Base-by-base conservation (phyloP, 2,113 vertebrate species). In the Ibidorhyncha struthersii region DNA sequence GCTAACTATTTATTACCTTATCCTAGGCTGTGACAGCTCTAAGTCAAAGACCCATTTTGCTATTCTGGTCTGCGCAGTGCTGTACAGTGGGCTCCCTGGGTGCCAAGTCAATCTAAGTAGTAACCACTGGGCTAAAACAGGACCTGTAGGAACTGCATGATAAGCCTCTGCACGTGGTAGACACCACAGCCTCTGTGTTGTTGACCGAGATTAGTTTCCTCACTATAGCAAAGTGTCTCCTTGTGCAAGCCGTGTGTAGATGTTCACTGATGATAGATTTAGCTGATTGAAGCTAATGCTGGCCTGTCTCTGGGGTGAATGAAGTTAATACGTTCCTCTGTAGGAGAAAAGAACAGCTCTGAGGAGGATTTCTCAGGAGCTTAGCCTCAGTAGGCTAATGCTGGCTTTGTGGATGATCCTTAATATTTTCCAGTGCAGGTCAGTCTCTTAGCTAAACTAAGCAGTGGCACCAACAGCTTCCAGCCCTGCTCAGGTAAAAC, bases 71-170 rank as follows among this genome's bases (percentile, higher is more conserved):
- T 32, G 1, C 59, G 36, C 62, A 47, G 30, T 80, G 29, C 45
- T 95, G 41, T 32, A 20, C 17, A 22, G 32, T 38, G 40, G 17
- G 27, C 22, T 93, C 22, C 23, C n/a, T 30, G 34, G 66, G 17
- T 86, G 38, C 67, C 66, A 61, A 17, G 18, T 22, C 53, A 53
- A 5, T 25, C 30, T 85, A 20, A 59, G 41, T 25, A 47, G 49
- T 8, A 69, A 58, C 12, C 26, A 14, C 40, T 50, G 36, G 36
- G 29, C 34, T 82, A 25, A 65, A 69, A 17, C 19, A 50, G 40
- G 74, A 63, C 5, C 4, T 58, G 0, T 4, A 34, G 56, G 58
- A 92, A 38, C 16, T 40, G 14, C 0, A 1, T 55, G 74, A 15
- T 61, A 84, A 93, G 27, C 14, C 10, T 86, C 38, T n/a, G 34